Evolutionary conservation across 2,888 invertebrate species (phyloP).

Genomic region (Caradrina kadenii): DNA sequence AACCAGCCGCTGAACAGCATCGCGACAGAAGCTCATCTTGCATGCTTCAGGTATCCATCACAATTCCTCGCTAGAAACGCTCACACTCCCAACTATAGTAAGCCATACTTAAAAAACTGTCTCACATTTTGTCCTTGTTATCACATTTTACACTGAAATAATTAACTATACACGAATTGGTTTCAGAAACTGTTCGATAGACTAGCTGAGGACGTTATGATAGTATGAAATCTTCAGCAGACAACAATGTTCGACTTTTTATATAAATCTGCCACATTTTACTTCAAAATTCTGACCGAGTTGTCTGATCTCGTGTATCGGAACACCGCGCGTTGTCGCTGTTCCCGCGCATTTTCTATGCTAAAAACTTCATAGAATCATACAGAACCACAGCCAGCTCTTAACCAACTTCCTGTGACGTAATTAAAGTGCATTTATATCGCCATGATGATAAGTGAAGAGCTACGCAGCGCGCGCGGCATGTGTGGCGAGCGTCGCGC

Average conservation of each 20-base stretch:
- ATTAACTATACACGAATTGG: slow-evolving; percentile 43
- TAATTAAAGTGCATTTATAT: slow-evolving; percentile 10
- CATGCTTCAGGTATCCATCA: slow-evolving; percentile 27
- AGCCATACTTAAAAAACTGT: slow-evolving; percentile 56
- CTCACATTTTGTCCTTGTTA: slow-evolving; percentile 55
- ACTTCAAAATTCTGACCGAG: neutral
- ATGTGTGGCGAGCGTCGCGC: neutral
- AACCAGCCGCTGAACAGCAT: slow-evolving; percentile 57
- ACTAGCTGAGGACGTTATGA: slow-evolving; percentile 10
- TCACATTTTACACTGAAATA: slow-evolving; percentile 59
- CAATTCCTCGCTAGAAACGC: slow-evolving; percentile 13
- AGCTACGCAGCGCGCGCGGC: slow-evolving; percentile 46
- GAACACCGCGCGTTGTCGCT: too few species aligned
- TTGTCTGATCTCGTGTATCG: neutral
- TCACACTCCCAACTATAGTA: slow-evolving; percentile 38
- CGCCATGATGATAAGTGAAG: slow-evolving; percentile 27
- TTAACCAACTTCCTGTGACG: slow-evolving; percentile 20
- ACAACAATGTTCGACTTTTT: slow-evolving; percentile 6
- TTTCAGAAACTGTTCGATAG: slow-evolving; percentile 33
- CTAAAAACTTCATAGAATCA: slow-evolving; percentile 20
- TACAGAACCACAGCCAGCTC: slow-evolving; percentile 1
- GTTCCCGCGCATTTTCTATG: neutral
- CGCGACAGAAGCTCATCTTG: slow-evolving; percentile 34
- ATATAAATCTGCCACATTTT: slow-evolving; percentile 1
- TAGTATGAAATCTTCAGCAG: slow-evolving; percentile 18